phyloP scores from a whole-genome alignment of 2,797 vertebrate species.

The Sebastes reedi region DNA sequence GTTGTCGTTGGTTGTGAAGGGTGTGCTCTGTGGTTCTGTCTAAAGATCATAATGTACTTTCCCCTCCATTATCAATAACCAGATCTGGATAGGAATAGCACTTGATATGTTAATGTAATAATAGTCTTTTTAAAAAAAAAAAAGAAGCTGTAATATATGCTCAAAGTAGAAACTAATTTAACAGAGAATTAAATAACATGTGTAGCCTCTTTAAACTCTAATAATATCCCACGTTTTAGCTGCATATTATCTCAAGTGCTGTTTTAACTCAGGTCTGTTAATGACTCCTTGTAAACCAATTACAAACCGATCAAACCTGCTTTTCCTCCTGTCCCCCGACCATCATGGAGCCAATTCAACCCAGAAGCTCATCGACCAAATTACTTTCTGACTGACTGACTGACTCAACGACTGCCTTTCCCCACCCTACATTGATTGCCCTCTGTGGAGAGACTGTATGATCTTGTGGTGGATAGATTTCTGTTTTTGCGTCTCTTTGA shows the following conservation, averaged over 20 bases:
- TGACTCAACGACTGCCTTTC: not conserved
- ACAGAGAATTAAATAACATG: not conserved
- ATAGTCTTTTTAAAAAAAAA: not conserved
- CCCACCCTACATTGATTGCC: conserved; percentile 39
- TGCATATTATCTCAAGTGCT: conserved; percentile 66
- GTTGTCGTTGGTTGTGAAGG: not conserved
- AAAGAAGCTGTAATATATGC: not conserved
- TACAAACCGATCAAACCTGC: conserved; percentile 56
- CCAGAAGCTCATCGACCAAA: conserved; percentile 40
- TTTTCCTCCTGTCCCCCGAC: conserved; percentile 34
- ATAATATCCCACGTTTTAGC: not conserved
- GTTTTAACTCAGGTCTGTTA: conserved; percentile 67
- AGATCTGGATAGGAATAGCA: conserved; percentile 73
- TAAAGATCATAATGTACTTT: conserved; percentile 61
- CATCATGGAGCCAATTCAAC: conserved; percentile 11
- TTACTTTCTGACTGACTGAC: not conserved
- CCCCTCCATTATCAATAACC: conserved; percentile 46
- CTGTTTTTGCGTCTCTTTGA: conserved; percentile 34
- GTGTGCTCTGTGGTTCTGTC: conserved; percentile 68
- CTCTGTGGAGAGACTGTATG: conserved; percentile 36
- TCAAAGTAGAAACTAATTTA: not conserved
- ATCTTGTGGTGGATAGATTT: conserved; percentile 50
- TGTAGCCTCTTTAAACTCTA: not conserved
- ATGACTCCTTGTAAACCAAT: conserved; percentile 58
- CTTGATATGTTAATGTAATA: conserved; percentile 59